Conservation (phyloP, 1,140 invertebrate genomes). For the Drosophila biarmipes region DNA sequence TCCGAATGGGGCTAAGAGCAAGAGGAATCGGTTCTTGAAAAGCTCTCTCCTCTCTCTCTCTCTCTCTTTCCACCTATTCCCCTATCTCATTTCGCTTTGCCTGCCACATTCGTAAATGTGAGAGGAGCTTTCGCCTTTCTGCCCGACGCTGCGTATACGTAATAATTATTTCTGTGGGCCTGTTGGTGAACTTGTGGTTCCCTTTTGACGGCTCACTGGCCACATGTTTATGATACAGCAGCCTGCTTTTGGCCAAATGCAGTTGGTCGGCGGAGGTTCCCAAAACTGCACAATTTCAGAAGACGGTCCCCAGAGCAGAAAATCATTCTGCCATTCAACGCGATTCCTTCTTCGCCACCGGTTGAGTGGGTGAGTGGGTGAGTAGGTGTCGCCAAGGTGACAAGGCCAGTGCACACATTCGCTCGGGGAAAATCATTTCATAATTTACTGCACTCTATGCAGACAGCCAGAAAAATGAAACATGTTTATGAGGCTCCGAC, state of each 20-base stretch:
- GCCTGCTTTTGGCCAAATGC: background rate
- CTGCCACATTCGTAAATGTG: constrained; percentile 32
- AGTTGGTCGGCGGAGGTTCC: background rate
- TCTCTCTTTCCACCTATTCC: background rate
- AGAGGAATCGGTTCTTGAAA: constrained; percentile 24
- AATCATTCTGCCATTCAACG: background rate
- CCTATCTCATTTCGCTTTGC: constrained; percentile 6
- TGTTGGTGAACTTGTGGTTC: constrained; percentile 29
- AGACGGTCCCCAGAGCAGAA: background rate
- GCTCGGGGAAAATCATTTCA: constrained; percentile 17
- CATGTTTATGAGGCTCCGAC: constrained; percentile 42
- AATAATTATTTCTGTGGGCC: constrained; percentile 53
- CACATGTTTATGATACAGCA: constrained; percentile 9
- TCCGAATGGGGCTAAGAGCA: constrained; percentile 5
- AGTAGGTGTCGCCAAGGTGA: constrained; percentile 68
- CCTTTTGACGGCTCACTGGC: constrained; percentile 9
- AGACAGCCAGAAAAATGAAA: constrained; percentile 7
- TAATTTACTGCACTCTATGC: constrained; percentile 30
- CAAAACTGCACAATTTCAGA: background rate
- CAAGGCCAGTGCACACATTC: constrained; percentile 61
- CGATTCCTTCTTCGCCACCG: background rate
- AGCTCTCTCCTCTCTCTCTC: constrained; percentile 42
- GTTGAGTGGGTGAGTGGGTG: constrained; percentile 55
- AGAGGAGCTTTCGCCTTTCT: constrained; percentile 44
- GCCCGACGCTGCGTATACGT: constrained; percentile 65